Evolutionary conservation across 2,113 vertebrate species (phyloP), one percentile per base, ranked within the genome.

Genomic region (Urocitellus parryii): DNA sequence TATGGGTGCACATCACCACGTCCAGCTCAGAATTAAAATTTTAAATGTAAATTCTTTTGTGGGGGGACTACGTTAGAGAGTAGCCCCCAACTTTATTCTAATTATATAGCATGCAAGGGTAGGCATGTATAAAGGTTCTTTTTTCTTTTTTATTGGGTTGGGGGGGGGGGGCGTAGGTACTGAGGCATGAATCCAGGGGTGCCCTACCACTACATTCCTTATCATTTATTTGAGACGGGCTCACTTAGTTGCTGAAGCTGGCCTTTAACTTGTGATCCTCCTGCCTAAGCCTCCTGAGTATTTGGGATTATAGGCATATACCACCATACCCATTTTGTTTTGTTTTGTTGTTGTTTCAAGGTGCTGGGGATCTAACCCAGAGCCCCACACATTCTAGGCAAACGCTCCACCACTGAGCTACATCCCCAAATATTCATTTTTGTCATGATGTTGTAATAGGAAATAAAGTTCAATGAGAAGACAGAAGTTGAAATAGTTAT

Each of bases 31-130:
- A 72, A 77, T 27, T 92, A 83, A 83, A 61, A 5, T 61, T 48
- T 90, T 72, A 74, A 88, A 73, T 90, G 70, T 72, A 88, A 77
- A 77, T 79, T 89, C 51, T 90, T 11, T 29, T 25, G 8, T n/a
- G 39, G 32, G 61, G 51, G 83, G 70, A 63, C 4, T 0, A 48
- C 24, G 13, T 10, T 25, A 20, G 37, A 61, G 34, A 67, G 29
- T 81, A 72, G 81, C 37, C 80, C 65, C 85, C 42, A 68, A 32
- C 16, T 45, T 76, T 67, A 67, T 42, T 56, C 67, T 77, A 48
- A 70, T 88, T 76, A 72, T 11, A 65, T 17, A 85, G 53, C 42
- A 37, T 25, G 29, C 67, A 91, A 88, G 82, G 2, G 14, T 22
- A 25, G 51, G 34, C n/a, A 51, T 2, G 13, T 51, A 24, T 6